Conservation (phyloP, 2,113 vertebrate species). For the Solea senegalensis region DNA sequence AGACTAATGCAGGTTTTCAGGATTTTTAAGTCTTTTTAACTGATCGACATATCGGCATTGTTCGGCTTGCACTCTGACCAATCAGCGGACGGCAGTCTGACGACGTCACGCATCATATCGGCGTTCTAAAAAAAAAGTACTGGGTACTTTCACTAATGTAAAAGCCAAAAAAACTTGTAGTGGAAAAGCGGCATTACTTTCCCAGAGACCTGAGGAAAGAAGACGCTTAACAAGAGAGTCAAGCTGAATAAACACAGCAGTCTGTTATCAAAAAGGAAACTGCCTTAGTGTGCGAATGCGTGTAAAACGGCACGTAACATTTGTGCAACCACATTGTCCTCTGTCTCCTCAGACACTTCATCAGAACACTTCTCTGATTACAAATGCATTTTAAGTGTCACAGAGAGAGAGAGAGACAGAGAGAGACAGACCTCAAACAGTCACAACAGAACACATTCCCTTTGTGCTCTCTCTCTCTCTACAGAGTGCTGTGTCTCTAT, state of each 20-base stretch:
- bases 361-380: background rate
- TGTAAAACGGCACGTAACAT: conserved; percentile 33
- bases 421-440: conserved; percentile 12
- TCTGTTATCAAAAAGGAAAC: conserved; percentile 43
- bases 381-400: conserved; percentile 31
- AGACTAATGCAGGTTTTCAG: too few relatives aligned
- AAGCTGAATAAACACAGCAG: conserved; percentile 63
- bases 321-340: conserved; percentile 16
- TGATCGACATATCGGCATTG: too few relatives aligned
- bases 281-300: conserved; percentile 30
- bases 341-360: background rate
- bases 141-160: too few relatives aligned
- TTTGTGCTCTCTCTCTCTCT: conserved; percentile 39
- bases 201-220: conserved; percentile 34
- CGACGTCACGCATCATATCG: too few relatives aligned
- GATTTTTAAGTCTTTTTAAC: too few relatives aligned
- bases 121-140: too few relatives aligned
- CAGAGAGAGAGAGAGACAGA: background rate
- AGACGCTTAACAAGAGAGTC: conserved; percentile 11
- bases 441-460: conserved; percentile 30
- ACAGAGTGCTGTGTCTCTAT: conserved; percentile 16
- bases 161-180: too few relatives aligned
- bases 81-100: too few relatives aligned
- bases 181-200: background rate
- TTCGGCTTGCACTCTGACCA: too few relatives aligned